phyloP scores from a whole-genome alignment of 92 coral and sea anemone species.

The Umimayanthus kanabou region DNA sequence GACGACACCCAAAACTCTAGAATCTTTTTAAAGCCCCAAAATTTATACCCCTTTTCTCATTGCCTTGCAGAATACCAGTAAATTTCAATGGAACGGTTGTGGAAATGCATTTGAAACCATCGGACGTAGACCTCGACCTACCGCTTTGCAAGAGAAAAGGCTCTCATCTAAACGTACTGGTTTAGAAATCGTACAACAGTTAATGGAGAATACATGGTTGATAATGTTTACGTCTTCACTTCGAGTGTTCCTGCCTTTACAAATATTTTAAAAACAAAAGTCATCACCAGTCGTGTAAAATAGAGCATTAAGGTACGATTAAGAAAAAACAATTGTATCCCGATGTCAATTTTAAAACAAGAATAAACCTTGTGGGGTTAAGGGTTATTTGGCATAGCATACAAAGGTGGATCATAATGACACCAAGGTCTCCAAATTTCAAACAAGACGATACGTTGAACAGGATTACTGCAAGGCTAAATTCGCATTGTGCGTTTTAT shows the following conservation, averaged over 20 bases:
- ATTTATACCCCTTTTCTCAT: not conserved
- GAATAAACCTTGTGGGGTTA: too few relatives aligned
- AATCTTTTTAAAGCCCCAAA: not conserved
- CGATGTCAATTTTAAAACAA: not conserved
- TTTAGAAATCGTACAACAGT: conserved; percentile 19
- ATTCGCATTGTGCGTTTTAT: not conserved
- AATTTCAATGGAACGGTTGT: conserved; percentile 71
- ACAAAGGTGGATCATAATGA: not conserved
- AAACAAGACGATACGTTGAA: not conserved
- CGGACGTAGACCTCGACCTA: conserved; percentile 65
- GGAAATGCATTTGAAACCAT: conserved; percentile 66
- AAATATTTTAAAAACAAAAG: not conserved
- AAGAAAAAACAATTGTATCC: not conserved
- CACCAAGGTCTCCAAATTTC: not conserved
- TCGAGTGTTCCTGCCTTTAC: not conserved
- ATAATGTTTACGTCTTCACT: not conserved
- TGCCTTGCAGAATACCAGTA: conserved; percentile 68
- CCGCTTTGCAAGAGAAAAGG: conserved; percentile 80
- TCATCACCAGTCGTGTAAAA: not conserved
- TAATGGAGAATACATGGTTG: not conserved
- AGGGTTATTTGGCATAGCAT: not conserved
- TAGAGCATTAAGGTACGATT: not conserved
- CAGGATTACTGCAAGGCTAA: not conserved
- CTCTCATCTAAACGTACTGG: conserved; percentile 50
- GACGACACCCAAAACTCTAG: not conserved